Conservation (phyloP, 1,140 invertebrate genomes). For the Drosophila orosa region DNA sequence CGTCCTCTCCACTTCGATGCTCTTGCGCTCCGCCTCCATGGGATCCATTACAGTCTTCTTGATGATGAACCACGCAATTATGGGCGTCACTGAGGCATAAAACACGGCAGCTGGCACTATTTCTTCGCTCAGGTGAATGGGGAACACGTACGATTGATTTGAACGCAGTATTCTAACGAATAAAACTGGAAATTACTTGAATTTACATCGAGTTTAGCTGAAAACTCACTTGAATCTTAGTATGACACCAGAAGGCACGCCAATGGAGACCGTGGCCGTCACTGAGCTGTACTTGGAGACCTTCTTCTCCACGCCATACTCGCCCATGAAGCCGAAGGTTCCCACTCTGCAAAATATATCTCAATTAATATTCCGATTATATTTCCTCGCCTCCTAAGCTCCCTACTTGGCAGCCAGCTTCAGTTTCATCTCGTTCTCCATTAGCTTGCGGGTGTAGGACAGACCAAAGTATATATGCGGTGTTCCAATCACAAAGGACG, state of each 20-base stretch:
- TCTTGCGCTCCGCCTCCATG: constrained; percentile 90
- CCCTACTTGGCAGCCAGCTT: constrained; percentile 91
- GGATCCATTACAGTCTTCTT: constrained; percentile 96
- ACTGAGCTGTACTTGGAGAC: constrained; percentile 95
- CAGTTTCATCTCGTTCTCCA: constrained; percentile 91
- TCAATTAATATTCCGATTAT: not conserved
- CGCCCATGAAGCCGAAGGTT: constrained; percentile 93
- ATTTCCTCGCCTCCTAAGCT: not conserved
- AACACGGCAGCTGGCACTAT: constrained; percentile 94
- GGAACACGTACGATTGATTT: constrained; percentile 94
- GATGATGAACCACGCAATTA: constrained; percentile 91
- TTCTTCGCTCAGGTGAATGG: constrained; percentile 96
- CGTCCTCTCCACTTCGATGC: constrained; percentile 90
- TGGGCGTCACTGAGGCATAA: constrained; percentile 95
- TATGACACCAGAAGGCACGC: constrained; percentile 93
- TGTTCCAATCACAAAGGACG: constrained; percentile 91
- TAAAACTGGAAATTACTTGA: not conserved
- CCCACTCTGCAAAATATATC: constrained; percentile 88
- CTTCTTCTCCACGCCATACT: constrained; percentile 97
- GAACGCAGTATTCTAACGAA: constrained; percentile 90
- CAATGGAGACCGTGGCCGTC: constrained; percentile 92
- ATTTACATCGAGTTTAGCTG: not conserved
- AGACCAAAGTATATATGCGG: constrained; percentile 91
- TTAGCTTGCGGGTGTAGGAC: constrained; percentile 91
- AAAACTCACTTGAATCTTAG: constrained; percentile 92